phyloP scores from a whole-genome alignment of 1,140 invertebrate genomes.

The Marisa cornuarietis region DNA sequence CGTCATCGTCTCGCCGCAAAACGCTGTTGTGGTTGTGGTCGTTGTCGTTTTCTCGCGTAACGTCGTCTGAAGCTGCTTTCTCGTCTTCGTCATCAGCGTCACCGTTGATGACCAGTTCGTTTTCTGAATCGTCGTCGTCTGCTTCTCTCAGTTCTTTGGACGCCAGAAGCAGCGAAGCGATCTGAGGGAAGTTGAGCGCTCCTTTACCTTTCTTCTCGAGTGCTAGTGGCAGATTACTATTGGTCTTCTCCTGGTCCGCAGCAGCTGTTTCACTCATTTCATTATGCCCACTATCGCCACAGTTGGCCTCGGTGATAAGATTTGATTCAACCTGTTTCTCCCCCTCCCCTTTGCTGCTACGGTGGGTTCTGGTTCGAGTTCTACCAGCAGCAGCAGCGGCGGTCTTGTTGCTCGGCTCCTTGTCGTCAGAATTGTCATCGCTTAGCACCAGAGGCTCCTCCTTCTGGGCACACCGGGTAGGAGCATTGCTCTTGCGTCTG shows the following conservation, averaged over 20 bases:
- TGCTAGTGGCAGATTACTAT: background rate
- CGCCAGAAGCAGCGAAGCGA: conserved; percentile 42
- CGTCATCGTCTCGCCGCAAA: conserved; percentile 6
- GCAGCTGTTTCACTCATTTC: conserved; percentile 32
- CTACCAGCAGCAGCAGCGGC: background rate
- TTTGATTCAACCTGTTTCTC: conserved; percentile 15
- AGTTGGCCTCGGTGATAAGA: conserved; percentile 17
- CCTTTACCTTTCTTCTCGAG: conserved; percentile 24
- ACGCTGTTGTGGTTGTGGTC: conserved; percentile 26
- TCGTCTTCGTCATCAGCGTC: conserved; percentile 21
- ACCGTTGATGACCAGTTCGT: conserved; percentile 24
- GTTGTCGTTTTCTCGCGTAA: conserved; percentile 1
- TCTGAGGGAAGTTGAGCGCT: conserved; percentile 50
- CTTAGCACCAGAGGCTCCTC: conserved; percentile 44
- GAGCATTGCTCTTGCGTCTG: conserved; percentile 92
- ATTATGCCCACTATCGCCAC: conserved; percentile 29
- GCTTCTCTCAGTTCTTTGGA: conserved; percentile 19
- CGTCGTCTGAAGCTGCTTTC: background rate
- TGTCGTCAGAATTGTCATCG: conserved; percentile 58
- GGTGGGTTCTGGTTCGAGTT: conserved; percentile 3
- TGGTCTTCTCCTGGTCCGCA: conserved; percentile 4
- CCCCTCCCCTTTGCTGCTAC: conserved; percentile 8
- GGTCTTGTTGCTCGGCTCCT: conserved; percentile 23
- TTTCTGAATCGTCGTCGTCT: conserved; percentile 18
- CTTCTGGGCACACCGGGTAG: conserved; percentile 78